Percentiles rank a stretch among this genome's conserved stretches.
Evolutionary conservation across 1,140 invertebrate genomes (phyloP).

Genomic region (Hydropsyche tenuis): DNA sequence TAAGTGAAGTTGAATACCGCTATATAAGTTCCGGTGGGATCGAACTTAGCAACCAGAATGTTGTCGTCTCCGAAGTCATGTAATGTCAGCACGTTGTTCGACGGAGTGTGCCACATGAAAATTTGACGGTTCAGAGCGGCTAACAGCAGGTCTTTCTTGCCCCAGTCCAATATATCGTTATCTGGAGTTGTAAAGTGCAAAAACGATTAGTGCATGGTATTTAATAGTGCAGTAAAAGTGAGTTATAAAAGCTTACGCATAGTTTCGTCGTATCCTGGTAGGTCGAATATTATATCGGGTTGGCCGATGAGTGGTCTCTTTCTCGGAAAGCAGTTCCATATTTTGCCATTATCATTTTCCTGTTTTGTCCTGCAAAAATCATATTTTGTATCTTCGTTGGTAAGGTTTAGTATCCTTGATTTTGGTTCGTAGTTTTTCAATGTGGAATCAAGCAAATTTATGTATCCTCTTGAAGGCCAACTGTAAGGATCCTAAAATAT

Average conservation of each 20-base stretch:
- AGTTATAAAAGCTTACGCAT: constrained; percentile 34
- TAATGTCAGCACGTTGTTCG: constrained; percentile 34
- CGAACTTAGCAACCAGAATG: constrained; percentile 38
- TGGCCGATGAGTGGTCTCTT: constrained; percentile 36
- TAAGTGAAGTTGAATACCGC: constrained; percentile 29
- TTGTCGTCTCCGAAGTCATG: constrained; percentile 32
- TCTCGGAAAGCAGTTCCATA: constrained; percentile 42
- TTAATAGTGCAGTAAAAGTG: neutral
- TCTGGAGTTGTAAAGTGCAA: too few species aligned
- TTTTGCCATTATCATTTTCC: constrained; percentile 6
- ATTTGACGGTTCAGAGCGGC: constrained; percentile 38
- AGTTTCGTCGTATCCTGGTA: constrained; percentile 42
- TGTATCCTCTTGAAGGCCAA: constrained; percentile 26
- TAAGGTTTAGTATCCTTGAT: constrained; percentile 3
- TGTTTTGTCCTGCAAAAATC: neutral
- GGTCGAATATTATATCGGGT: constrained; percentile 44
- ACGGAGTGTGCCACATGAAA: constrained; percentile 40
- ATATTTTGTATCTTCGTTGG: neutral
- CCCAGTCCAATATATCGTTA: constrained; percentile 46
- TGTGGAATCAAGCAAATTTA: constrained; percentile 1
- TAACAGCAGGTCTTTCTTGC: constrained; percentile 31
- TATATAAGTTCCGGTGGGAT: constrained; percentile 33
- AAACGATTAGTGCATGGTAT: too few species aligned
- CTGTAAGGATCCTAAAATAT: constrained; percentile 31
- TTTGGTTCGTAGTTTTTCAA: neutral